Evolutionary conservation across 30 jellyfish, hydroid and myxozoan species (phyloP).

Genomic region (Rhopilema esculentum): DNA sequence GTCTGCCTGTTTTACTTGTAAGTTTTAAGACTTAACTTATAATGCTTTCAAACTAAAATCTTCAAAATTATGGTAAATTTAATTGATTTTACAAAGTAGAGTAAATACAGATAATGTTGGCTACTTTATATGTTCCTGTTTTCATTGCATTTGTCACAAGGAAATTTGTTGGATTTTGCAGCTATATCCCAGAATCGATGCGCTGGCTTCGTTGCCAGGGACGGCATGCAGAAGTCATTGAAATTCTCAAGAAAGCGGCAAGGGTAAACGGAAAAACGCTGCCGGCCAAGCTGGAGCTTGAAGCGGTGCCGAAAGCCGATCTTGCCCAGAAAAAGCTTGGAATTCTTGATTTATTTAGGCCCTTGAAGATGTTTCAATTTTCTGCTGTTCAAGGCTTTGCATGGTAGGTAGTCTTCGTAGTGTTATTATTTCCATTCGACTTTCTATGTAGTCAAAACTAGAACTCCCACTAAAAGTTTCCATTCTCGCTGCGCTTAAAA

Average conservation of each 20-base stretch:
- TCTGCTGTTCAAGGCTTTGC: conserved; percentile 76
- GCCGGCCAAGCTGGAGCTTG: conserved; percentile 58
- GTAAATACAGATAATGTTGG: background rate
- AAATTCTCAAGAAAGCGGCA: conserved; percentile 70
- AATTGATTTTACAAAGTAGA: no score
- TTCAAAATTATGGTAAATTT: no score
- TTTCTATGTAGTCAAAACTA: no score
- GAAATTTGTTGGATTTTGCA: background rate
- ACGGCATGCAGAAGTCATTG: conserved; percentile 74
- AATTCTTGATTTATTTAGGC: conserved; percentile 65
- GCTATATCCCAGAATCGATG: conserved; percentile 87
- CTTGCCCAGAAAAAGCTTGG: conserved; percentile 39
- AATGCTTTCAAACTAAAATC: background rate
- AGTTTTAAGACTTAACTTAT: conserved; percentile 41
- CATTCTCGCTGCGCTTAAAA: no score
- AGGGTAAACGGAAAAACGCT: conserved; percentile 56
- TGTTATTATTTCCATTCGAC: conserved; percentile 1
- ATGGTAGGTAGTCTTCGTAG: conserved; percentile 29
- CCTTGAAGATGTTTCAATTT: conserved; percentile 41
- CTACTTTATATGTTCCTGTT: background rate
- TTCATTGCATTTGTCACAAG: background rate
- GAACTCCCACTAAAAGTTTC: no score
- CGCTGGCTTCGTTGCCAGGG: conserved; percentile 91
- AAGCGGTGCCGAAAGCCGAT: conserved; percentile 20
- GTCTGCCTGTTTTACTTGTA: conserved; percentile 67